Percentiles rank a stretch among this genome's conserved stretches.
phyloP scores from a whole-genome alignment of 2,113 vertebrate genomes.

The Ginglymostoma cirratum region DNA sequence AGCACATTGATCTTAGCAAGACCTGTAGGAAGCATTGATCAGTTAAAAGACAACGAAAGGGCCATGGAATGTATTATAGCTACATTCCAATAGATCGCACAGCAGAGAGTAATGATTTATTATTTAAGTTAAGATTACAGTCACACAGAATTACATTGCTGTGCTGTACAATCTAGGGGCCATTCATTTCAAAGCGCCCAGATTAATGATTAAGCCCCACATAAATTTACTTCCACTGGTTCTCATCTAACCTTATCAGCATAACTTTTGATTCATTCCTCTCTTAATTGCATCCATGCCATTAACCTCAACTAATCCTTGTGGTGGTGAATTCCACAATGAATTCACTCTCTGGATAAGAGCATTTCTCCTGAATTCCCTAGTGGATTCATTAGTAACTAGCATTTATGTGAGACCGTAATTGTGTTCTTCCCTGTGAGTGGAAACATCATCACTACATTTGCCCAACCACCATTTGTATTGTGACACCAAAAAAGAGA shows the following conservation, averaged over 20 bases:
- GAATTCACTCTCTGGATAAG: background rate
- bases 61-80: background rate
- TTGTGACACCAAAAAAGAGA: too few relatives aligned
- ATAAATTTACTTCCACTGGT: background rate
- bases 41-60: background rate
- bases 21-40: background rate
- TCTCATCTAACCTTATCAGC: background rate
- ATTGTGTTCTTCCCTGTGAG: background rate
- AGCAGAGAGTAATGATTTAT: background rate
- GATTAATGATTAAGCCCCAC: background rate
- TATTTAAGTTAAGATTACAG: background rate
- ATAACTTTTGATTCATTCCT: background rate
- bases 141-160: background rate
- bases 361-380: background rate
- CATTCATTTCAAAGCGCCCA: background rate
- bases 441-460: too few relatives aligned
- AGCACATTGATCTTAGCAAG: background rate
- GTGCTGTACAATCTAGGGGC: background rate
- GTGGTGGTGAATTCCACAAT: background rate
- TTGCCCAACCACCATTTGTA: too few relatives aligned
- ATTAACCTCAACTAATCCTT: background rate
- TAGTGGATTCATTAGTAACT: background rate
- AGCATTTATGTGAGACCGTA: background rate
- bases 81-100: background rate
- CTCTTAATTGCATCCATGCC: background rate